Evolutionary conservation across 2,113 vertebrate species (phyloP).

Genomic region (Cinclus cinclus): DNA sequence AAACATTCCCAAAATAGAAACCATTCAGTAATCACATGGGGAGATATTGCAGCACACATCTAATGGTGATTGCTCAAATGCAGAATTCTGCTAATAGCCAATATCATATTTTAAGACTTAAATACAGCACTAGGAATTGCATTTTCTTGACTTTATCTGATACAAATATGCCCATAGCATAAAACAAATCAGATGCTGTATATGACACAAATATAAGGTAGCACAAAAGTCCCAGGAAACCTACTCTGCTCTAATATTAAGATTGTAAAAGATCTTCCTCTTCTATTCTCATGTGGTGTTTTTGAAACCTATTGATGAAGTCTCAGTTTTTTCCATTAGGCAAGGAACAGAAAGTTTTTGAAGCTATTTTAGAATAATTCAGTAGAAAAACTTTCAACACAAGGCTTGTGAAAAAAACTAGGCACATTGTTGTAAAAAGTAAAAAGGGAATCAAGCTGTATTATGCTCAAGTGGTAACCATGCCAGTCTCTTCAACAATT

Average conservation of each 20-base stretch:
- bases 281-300: not conserved
- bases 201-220: not conserved
- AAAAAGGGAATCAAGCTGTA: not conserved
- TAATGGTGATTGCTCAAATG: not conserved
- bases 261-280: not conserved
- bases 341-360: not conserved
- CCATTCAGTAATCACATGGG: not conserved
- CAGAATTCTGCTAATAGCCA: not conserved
- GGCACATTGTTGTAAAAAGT: not conserved
- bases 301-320: not conserved
- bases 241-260: not conserved
- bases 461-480: not conserved
- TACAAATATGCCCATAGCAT: not conserved
- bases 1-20: slow-evolving; percentile 40
- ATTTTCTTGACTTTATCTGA: not conserved
- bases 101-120: not conserved
- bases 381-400: not conserved
- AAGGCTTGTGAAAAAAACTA: not conserved
- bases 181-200: not conserved
- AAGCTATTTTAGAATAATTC: not conserved
- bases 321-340: not conserved
- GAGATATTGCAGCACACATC: not conserved
- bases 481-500: not conserved
- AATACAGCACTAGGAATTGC: not conserved
- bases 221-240: not conserved